Evolutionary conservation across 2,113 vertebrate species (phyloP).

Genomic region (Channa maculata): DNA sequence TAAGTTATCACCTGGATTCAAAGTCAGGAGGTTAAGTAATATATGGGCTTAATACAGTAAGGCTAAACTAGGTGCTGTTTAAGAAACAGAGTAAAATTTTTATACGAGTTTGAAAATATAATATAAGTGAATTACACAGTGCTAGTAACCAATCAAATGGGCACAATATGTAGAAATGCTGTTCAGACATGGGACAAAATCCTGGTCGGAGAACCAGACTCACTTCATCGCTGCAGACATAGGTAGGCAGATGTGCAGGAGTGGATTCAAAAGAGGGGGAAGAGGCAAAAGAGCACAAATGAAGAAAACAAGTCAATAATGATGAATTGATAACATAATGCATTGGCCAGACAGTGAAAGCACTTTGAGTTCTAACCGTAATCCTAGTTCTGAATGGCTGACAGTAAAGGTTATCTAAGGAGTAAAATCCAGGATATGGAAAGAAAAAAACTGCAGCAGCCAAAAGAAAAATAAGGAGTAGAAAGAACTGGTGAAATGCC

Average conservation of each 20-base stretch:
- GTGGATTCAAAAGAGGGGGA: conserved; percentile 12
- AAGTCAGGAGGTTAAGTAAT: too few relatives aligned
- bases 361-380: conserved; percentile 35
- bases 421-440: conserved; percentile 50
- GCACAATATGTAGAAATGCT: too few relatives aligned
- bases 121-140: too few relatives aligned
- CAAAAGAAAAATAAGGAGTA: conserved; percentile 39
- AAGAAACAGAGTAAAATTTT: too few relatives aligned
- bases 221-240: conserved; percentile 44
- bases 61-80: too few relatives aligned
- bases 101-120: too few relatives aligned
- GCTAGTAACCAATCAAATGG: too few relatives aligned
- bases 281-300: conserved; percentile 28
- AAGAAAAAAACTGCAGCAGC: conserved; percentile 43
- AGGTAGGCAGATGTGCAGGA: conserved; percentile 29
- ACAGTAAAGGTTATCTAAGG: conserved; percentile 55
- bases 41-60: too few relatives aligned
- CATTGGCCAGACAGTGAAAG: conserved; percentile 50
- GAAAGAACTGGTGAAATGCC: conserved; percentile 47
- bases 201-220: conserved; percentile 56
- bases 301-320: conserved; percentile 47
- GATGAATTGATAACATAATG: conserved; percentile 57
- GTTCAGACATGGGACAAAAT: conserved; percentile 19
- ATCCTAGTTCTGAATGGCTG: conserved; percentile 49
- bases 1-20: too few relatives aligned